Conservation (phyloP, 2,113 vertebrate species). For the Pangasianodon hypophthalmus region DNA sequence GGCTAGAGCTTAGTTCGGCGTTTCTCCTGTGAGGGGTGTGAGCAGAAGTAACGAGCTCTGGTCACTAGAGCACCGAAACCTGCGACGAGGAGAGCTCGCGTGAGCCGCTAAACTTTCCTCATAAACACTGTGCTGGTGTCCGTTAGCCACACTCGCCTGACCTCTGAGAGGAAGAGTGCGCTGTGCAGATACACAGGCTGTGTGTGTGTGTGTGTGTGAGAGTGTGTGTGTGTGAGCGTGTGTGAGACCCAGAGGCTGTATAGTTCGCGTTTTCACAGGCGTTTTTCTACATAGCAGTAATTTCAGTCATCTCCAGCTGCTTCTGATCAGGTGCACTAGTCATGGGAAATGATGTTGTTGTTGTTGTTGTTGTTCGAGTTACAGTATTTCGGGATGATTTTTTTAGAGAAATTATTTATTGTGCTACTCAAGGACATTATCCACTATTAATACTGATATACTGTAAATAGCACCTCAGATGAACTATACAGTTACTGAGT, state of each 20-base stretch:
- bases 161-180: background rate
- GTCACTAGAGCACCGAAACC: slow-evolving; percentile 19
- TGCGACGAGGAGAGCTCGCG: background rate
- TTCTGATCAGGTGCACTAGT: background rate
- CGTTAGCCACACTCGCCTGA: background rate
- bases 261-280: background rate
- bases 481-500: background rate
- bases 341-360: background rate
- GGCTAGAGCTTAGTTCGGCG: background rate
- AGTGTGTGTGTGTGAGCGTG: too few species aligned
- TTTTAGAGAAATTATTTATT: background rate
- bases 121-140: background rate
- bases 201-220: too few species aligned
- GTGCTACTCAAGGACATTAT: too few species aligned
- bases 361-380: background rate
- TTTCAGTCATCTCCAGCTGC: background rate
- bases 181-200: background rate
- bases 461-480: background rate
- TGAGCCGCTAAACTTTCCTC: slow-evolving; percentile 21
- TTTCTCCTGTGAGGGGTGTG: background rate
- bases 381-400: background rate
- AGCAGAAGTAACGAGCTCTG: background rate
- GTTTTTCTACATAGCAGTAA: background rate
- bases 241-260: background rate
- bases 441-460: background rate